Conservation (phyloP, 2,113 vertebrate species). For the Hyperoodon ampullatus region DNA sequence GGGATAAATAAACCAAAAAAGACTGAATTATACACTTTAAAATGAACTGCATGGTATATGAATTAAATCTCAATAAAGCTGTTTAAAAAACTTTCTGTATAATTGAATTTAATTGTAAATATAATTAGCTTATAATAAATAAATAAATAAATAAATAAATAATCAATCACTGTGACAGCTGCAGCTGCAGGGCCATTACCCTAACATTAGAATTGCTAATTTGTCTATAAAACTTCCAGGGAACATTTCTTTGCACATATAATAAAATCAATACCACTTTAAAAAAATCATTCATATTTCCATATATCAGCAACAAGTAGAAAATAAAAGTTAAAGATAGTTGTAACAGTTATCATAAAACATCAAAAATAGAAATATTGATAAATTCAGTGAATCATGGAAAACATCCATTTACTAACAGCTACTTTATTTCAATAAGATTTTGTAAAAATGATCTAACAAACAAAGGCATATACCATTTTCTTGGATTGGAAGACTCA, state of each 20-base stretch:
- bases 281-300: neutral
- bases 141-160: neutral
- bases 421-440: neutral
- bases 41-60: neutral
- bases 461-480: neutral
- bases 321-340: slow-evolving; percentile 32
- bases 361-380: neutral
- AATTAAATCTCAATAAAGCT: neutral
- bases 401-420: neutral
- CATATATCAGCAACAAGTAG: neutral
- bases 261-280: neutral
- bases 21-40: neutral
- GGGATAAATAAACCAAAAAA: neutral
- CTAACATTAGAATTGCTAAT: slow-evolving; percentile 7
- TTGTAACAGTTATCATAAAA: neutral
- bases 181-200: neutral
- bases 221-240: neutral
- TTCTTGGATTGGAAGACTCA: neutral
- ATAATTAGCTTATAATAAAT: neutral
- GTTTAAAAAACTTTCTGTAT: neutral
- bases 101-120: neutral
- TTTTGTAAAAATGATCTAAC: slow-evolving; percentile 2
- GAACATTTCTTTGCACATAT: slow-evolving; percentile 11
- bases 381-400: neutral
- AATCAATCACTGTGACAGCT: neutral